A percentile compares a stretch with the other conserved stretches of the same genome.
These are phyloP conservation scores for Hedya salicella DNA, from an alignment of 2,888 invertebrate species.

Conservation along the genomic window DNA sequence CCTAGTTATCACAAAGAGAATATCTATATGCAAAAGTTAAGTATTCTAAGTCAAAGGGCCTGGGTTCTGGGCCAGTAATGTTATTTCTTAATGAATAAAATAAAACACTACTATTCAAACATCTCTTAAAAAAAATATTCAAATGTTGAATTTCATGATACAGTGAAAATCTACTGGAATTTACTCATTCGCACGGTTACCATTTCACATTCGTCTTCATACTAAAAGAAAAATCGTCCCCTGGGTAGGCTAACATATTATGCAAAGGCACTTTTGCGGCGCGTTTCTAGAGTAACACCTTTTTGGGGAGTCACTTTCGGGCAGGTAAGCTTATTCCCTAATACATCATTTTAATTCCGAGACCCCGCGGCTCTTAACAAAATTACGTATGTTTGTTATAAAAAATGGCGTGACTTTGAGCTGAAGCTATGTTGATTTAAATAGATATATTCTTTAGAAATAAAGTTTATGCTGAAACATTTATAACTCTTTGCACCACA, in stretches of 20 bases:
- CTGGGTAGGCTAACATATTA: slow-evolving; percentile 41
- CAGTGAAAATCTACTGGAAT: slow-evolving; percentile 22
- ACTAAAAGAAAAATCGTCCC: slow-evolving; percentile 43
- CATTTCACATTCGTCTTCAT: slow-evolving; percentile 41
- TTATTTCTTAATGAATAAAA: no score
- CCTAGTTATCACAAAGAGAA: no score
- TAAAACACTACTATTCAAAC: no score
- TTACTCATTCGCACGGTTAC: slow-evolving; percentile 21
- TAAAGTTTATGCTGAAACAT: no score
- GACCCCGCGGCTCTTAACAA: slow-evolving; percentile 20
- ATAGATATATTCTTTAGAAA: no score
- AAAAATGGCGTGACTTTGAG: not conserved
- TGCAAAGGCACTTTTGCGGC: slow-evolving; percentile 42
- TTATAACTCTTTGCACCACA: no score
- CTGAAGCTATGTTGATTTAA: no score
- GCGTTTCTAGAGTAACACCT: slow-evolving; percentile 37
- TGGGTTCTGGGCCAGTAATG: no score
- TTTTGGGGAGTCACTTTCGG: slow-evolving; percentile 41
- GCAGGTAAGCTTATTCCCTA: slow-evolving; percentile 37
- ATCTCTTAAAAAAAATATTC: not conserved
- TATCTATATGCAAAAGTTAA: no score
- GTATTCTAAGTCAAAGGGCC: no score
- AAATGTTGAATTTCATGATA: not conserved
- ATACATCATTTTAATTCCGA: slow-evolving; percentile 38
- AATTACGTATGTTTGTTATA: slow-evolving; percentile 15